Conservation (phyloP, 2,888 invertebrate species). For the Synergus japonicus region DNA sequence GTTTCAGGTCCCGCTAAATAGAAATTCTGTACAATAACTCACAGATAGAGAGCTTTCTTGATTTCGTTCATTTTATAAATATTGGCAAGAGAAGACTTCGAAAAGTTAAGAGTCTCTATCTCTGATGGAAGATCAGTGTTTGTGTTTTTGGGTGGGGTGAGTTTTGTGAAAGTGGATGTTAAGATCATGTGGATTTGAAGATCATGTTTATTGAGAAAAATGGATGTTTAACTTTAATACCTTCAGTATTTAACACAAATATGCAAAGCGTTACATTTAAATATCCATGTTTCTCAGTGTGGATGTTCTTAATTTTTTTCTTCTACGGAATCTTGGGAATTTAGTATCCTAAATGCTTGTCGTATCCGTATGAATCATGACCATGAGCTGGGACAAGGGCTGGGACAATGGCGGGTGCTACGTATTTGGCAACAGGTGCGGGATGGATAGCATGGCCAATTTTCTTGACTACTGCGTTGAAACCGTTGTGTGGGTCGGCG, state of each 20-base stretch:
- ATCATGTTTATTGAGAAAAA: too few species aligned
- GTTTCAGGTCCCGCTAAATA: too few species aligned
- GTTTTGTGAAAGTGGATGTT: background rate
- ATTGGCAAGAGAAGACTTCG: background rate
- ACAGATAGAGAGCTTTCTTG: background rate
- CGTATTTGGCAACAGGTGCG: constrained; percentile 68
- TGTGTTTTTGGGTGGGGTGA: background rate
- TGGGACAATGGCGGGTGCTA: constrained; percentile 63
- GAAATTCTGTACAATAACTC: background rate
- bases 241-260: too few species aligned
- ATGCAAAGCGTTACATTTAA: too few species aligned
- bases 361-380: constrained; percentile 47
- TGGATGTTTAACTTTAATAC: too few species aligned
- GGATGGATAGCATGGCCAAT: constrained; percentile 72
- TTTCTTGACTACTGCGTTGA: constrained; percentile 75
- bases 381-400: constrained; percentile 33
- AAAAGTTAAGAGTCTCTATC: background rate
- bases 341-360: constrained; percentile 51
- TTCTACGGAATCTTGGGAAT: background rate
- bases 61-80: background rate
- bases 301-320: background rate
- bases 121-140: background rate
- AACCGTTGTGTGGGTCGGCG: constrained; percentile 74
- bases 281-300: too few species aligned
- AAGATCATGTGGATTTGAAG: background rate